Percentiles rank a stretch among this genome's conserved stretches.
These are phyloP conservation scores for Balearica regulorum DNA, from an alignment of 2,797 vertebrate species.

Conservation along the genomic window DNA sequence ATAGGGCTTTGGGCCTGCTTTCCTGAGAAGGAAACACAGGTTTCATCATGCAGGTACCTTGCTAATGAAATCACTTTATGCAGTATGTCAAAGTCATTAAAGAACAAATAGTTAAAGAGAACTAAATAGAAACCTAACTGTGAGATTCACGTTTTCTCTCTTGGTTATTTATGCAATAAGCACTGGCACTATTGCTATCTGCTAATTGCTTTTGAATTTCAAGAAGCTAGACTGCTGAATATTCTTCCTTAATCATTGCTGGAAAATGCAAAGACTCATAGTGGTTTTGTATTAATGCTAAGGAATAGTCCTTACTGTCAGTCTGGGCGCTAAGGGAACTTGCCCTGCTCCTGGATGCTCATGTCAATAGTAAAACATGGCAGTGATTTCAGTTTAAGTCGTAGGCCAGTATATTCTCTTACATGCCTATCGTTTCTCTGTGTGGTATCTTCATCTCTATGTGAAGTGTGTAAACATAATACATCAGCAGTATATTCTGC, in stretches of 20 bases:
- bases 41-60: background rate
- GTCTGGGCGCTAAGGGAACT: background rate
- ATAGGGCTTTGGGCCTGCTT: background rate
- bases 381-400: background rate
- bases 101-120: background rate
- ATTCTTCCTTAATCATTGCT: background rate
- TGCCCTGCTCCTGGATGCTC: background rate
- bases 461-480: background rate
- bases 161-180: background rate
- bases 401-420: background rate
- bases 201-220: background rate
- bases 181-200: background rate
- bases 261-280: background rate
- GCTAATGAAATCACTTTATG: background rate
- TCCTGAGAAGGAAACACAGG: background rate
- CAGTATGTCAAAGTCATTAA: background rate
- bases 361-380: background rate
- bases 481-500: background rate
- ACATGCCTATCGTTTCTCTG: background rate
- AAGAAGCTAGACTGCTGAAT: background rate
- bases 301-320: fast-evolving
- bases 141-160: background rate
- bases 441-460: background rate
- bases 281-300: background rate
- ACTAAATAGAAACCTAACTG: background rate